Percentiles rank a stretch among this genome's conserved stretches.
phyloP scores from a whole-genome alignment of 2,888 invertebrate species.

The Dendrolimus pini region DNA sequence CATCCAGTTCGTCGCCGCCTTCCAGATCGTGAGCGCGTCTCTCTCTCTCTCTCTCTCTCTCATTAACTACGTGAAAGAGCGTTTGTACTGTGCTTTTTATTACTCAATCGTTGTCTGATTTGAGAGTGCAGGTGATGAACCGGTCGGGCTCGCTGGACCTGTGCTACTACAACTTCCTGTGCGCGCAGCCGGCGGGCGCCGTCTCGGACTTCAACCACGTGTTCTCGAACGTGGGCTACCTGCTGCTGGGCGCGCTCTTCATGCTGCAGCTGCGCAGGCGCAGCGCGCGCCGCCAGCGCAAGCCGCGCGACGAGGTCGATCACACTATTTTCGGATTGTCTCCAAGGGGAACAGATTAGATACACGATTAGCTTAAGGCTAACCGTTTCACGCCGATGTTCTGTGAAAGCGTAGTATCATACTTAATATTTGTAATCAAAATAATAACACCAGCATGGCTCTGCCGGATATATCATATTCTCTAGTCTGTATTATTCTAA shows the following conservation, averaged over 20 bases:
- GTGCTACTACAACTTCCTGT: conserved; percentile 94
- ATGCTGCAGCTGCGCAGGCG: conserved; percentile 79
- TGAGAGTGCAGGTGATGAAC: conserved; percentile 83
- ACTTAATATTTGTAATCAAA: too few species aligned
- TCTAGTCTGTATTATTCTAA: too few species aligned
- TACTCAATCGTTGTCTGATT: too few species aligned
- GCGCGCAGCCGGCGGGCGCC: conserved; percentile 86
- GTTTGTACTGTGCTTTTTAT: too few species aligned
- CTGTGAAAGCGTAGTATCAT: too few species aligned
- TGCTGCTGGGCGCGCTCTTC: conserved; percentile 88
- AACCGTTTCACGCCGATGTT: too few species aligned
- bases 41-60: not conserved
- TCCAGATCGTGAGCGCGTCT: conserved; percentile 77
- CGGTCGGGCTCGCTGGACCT: conserved; percentile 91
- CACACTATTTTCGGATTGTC: too few species aligned
- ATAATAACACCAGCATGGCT: too few species aligned
- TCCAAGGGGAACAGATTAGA: too few species aligned
- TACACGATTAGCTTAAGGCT: too few species aligned
- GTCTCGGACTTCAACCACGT: conserved; percentile 93
- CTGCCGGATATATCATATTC: too few species aligned
- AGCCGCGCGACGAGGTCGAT: conserved; percentile 48
- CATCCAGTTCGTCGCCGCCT: conserved; percentile 89
- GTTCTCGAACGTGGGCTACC: conserved; percentile 89
- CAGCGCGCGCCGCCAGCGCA: conserved; percentile 26
- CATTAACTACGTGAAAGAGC: not conserved